phyloP scores from a whole-genome alignment of 1,140 invertebrate genomes.

The Drosophila bocqueti region DNA sequence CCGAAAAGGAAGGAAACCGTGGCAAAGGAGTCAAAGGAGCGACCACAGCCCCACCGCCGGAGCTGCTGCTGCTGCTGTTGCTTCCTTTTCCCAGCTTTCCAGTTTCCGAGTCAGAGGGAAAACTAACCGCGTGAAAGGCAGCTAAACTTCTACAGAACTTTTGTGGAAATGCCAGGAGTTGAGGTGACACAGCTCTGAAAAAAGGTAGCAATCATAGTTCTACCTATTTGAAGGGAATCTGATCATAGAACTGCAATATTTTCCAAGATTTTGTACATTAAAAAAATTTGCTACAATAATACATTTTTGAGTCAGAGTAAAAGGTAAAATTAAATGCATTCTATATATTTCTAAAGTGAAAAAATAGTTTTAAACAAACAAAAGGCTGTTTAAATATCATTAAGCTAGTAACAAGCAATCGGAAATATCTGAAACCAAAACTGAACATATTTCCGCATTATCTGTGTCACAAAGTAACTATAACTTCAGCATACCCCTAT shows the following conservation, averaged over 20 bases:
- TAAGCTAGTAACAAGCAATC: neutral
- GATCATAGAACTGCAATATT: neutral
- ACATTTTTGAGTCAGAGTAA: too few species aligned
- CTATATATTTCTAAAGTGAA: neutral
- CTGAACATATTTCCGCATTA: too few species aligned
- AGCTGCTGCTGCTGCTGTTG: constrained; percentile 19
- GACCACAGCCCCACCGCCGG: constrained; percentile 9
- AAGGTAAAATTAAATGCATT: too few species aligned
- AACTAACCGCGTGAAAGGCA: constrained; percentile 38
- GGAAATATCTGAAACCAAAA: neutral
- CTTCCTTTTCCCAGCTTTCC: constrained; percentile 10
- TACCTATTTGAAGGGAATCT: neutral
- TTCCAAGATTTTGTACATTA: neutral
- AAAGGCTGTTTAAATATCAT: too few species aligned
- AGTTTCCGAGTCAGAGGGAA: constrained; percentile 20
- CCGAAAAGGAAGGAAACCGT: constrained; percentile 4
- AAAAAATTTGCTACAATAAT: too few species aligned
- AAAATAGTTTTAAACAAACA: neutral
- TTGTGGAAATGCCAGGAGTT: constrained; percentile 14
- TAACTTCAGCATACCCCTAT: neutral
- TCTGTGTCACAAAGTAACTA: too few species aligned
- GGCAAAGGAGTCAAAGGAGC: constrained; percentile 41
- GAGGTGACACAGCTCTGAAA: constrained; percentile 20
- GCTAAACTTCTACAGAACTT: constrained; percentile 26
- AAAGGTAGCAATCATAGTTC: constrained; percentile 2